Evolutionary conservation across 2,888 invertebrate genomes (phyloP).

Genomic region (Caradrina clavipalpis): DNA sequence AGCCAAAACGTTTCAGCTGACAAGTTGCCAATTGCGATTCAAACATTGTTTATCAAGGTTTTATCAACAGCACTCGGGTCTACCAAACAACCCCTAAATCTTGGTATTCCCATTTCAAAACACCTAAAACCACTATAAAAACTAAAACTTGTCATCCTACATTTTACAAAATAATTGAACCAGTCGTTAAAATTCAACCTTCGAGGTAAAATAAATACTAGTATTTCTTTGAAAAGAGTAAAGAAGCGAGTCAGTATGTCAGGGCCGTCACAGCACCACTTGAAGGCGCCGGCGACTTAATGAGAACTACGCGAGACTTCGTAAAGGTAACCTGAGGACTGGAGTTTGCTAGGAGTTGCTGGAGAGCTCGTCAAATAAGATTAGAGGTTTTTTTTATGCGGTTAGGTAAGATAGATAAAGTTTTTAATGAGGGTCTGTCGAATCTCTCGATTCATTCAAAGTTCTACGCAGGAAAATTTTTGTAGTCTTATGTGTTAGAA

Average conservation of each 20-base stretch:
- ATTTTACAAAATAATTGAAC: slow-evolving; percentile 36
- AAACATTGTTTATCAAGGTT: neutral
- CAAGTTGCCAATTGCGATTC: neutral
- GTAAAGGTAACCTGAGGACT: slow-evolving; percentile 56
- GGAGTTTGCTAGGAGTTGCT: slow-evolving; percentile 6
- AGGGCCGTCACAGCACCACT: slow-evolving; percentile 73
- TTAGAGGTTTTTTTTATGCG: neutral
- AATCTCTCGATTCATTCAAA: neutral
- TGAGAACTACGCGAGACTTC: slow-evolving; percentile 71
- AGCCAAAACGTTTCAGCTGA: neutral
- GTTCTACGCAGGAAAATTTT: neutral
- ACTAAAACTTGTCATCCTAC: neutral
- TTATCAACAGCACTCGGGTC: neutral
- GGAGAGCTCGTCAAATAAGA: slow-evolving; percentile 1
- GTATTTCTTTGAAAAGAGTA: slow-evolving; percentile 48
- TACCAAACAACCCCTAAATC: neutral
- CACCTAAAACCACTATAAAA: neutral
- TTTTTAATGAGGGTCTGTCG: slow-evolving; percentile 15
- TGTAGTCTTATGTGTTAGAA: neutral
- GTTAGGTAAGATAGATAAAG: neutral
- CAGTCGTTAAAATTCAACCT: slow-evolving; percentile 19
- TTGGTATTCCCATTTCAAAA: slow-evolving; percentile 1
- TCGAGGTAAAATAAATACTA: slow-evolving; percentile 48
- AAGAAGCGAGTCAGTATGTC: slow-evolving; percentile 80
- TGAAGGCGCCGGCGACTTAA: slow-evolving; percentile 72